Evolutionary conservation across 2,113 vertebrate species (phyloP).

Genomic region (Callospermophilus lateralis): DNA sequence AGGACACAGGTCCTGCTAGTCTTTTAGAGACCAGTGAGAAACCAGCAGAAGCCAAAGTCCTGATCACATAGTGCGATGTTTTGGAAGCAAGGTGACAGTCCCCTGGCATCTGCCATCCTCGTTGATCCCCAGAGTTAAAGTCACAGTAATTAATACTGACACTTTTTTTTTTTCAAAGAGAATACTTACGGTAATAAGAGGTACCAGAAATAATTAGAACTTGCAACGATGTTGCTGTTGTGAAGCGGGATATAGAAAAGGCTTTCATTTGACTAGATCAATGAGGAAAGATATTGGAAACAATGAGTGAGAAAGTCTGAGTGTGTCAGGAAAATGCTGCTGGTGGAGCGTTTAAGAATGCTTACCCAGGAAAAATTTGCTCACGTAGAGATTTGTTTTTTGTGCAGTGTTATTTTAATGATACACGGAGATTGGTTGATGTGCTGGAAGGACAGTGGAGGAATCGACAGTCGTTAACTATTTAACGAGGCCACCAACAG

Average conservation of each 20-base stretch:
- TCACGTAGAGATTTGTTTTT: not conserved
- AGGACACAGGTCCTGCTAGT: fast-evolving
- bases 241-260: constrained; percentile 21
- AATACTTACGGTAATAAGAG: constrained; percentile 10
- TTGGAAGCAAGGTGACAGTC: not conserved
- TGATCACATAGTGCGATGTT: not conserved
- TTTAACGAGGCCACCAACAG: not conserved
- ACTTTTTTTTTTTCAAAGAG: not conserved
- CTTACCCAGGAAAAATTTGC: constrained; percentile 28
- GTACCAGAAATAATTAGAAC: not conserved
- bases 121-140: not conserved
- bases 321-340: not conserved
- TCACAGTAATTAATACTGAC: not conserved
- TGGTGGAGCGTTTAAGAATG: not conserved
- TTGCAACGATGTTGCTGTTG: not conserved
- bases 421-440: not conserved
- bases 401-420: constrained; percentile 9
- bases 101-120: not conserved
- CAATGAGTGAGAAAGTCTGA: constrained; percentile 1
- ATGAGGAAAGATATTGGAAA: constrained; percentile 29
- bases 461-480: not conserved
- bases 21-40: not conserved
- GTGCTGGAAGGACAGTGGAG: not conserved
- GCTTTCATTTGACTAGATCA: constrained; percentile 55
- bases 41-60: not conserved